Base-by-base conservation (phyloP, 2,113 vertebrate species). In the Centropristis striata region DNA sequence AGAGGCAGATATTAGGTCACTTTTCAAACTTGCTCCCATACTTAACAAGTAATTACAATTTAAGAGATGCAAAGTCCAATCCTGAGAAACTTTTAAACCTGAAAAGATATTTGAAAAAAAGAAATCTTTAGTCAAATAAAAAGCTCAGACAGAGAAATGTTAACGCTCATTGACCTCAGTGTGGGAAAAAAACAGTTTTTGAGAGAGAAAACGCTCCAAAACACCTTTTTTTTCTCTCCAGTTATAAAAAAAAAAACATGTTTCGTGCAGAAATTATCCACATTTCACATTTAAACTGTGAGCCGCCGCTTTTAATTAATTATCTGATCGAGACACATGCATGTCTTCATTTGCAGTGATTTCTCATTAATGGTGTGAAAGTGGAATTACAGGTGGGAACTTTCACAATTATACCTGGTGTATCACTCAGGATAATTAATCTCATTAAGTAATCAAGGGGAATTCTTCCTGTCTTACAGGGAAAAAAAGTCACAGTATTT, bases 341-440 rank as follows among this genome's bases (percentile, higher is more conserved):
- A 67, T 25, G 79, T 91, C 90, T 92, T 88, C 66, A 88, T 91
- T 84, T 81, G 71, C 68, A 53, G 50, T 32, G 50, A 84, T 86
- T 88, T 83, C 88, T 90, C 84, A 90, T 95, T 94, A 92, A 90
- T 88, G 65, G 86, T 68, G 88, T 87, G 76, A 88, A 87, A 84
- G 87, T 82, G 81, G 81, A 90, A 92, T 93, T 92, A 80, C 93
- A 94, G 92, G 93, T 95, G 94, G 94, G 94, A 95, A 94, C 95
- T 93, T 93, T 93, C 83, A 92, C 92, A 94, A 94, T 94, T 94
- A 94, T 86, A 94, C 93, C 91, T 92, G 86, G 82, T 91, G 83
- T 90, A 92, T 88, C 64, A 82, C 66, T 49, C 71, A 86, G 85
- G 75, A 76, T 95, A 94, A 95, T 95, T 95, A 95, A 94, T 90